Base-by-base conservation (phyloP, 2,888 invertebrate genomes). In the Dexiosoma caninum region DNA sequence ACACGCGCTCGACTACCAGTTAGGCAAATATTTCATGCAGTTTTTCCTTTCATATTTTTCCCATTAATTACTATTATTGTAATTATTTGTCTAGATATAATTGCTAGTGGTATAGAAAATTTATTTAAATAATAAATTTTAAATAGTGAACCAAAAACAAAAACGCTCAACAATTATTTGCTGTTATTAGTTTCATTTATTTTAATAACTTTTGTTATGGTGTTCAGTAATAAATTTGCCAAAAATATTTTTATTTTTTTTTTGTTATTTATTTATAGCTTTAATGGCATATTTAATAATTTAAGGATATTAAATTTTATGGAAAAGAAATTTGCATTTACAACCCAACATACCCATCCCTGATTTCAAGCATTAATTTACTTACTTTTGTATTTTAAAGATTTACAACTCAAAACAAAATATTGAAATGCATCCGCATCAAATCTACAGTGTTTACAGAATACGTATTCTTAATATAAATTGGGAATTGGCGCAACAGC, bases 111-210 rank as follows among this genome's bases (percentile, higher is more conserved):
- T 35, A 46, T 27, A 10, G n/a, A 46, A 57, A 69, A 46, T 37
- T 21, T 53, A 57, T 69, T 35, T 46, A 23, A 44, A 19, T 6
- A 5, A 19, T 35, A 72, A 53, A 51, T 72, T 62, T 42, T 32
- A 53, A 55, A 53, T 42, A 42, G 23, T n/a, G 19, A 49, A 49
- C 35, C n/a, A n/a, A n/a, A 71, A 27, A 51, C 30, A 51, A 51
- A 40, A 51, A 21, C 37, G 4, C 9, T 23, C 42, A 53, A 64
- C 42, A 62, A 64, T 44, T 64, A 55, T 62, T 44, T 53, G 32
- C 16, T 27, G 42, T 62, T 72, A n/a, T 62, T 62, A 62, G 42
- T 62, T 72, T 32, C 35, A 35, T 44, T 53, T 53, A n/a, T 49
- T 27, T n/a, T 40, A 37, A 49, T 40, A 59, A 49, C 12, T 59